These are phyloP conservation scores for Sarcophaga variegata DNA, from an alignment of 2,888 invertebrate genomes.

Conservation along the genomic window DNA sequence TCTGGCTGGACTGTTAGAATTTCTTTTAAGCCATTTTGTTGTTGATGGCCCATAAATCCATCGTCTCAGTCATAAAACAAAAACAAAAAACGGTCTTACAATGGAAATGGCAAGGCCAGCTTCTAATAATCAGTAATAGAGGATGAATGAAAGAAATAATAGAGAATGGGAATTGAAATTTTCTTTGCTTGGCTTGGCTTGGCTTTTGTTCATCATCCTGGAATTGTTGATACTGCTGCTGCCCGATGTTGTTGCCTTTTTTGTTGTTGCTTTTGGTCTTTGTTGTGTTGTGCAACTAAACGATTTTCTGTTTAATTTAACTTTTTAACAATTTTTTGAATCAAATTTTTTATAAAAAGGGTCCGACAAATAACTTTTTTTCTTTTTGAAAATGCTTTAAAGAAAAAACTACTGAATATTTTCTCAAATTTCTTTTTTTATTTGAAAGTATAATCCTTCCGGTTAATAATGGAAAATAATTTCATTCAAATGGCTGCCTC, in stretches of 20 bases:
- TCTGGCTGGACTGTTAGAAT: too few species aligned
- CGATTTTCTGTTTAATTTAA: conserved; percentile 70
- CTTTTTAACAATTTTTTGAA: conserved; percentile 46
- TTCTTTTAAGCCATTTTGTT: background rate
- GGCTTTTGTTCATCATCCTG: background rate
- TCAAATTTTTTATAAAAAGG: background rate
- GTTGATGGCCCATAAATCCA: conserved; percentile 36
- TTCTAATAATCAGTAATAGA: background rate
- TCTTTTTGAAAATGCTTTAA: too few species aligned
- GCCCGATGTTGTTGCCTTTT: conserved; percentile 8
- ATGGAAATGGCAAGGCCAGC: too few species aligned
- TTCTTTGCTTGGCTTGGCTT: background rate
- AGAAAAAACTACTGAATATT: too few species aligned
- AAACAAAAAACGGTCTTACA: too few species aligned
- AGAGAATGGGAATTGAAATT: background rate
- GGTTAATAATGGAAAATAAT: too few species aligned
- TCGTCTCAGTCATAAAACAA: background rate
- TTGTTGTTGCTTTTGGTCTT: conserved; percentile 6
- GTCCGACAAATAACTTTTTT: too few species aligned
- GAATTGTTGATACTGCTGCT: background rate
- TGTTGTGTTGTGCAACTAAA: conserved; percentile 61
- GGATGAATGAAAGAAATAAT: conserved; percentile 16
- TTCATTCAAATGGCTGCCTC: too few species aligned
- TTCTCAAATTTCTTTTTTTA: too few species aligned
- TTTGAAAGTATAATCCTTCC: too few species aligned